Evolutionary conservation across 2,888 invertebrate species (phyloP).

Genomic region (Pheosia tremula): DNA sequence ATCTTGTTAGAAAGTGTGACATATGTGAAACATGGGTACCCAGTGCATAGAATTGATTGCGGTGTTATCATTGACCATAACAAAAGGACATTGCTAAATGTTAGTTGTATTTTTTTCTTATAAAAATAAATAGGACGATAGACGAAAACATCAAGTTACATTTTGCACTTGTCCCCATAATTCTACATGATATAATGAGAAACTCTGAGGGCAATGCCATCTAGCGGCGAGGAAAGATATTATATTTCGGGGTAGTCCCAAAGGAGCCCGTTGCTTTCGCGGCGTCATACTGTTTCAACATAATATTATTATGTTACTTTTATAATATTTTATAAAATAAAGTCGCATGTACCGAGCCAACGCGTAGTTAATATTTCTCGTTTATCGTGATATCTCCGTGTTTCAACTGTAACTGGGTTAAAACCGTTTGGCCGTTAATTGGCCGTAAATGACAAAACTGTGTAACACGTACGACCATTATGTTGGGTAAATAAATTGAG

Average conservation of each 20-base stretch:
- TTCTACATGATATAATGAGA: not conserved
- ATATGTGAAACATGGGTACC: no score
- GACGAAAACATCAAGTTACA: no score
- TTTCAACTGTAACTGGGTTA: slow-evolving; percentile 21
- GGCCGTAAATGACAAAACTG: slow-evolving; percentile 13
- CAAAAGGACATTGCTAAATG: no score
- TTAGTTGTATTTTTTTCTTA: no score
- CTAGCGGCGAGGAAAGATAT: not conserved
- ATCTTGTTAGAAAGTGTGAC: no score
- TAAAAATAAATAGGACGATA: no score
- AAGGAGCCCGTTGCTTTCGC: not conserved
- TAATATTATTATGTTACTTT: no score
- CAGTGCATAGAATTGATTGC: no score
- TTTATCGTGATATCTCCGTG: slow-evolving; percentile 6
- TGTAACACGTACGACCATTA: slow-evolving; percentile 9
- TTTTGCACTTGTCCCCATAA: no score
- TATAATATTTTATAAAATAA: not conserved
- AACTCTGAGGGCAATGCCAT: not conserved
- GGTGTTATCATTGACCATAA: no score
- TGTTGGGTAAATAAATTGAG: not conserved
- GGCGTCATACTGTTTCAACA: not conserved
- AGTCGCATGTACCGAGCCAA: no score
- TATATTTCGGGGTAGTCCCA: not conserved
- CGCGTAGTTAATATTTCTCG: not conserved
- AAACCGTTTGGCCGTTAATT: slow-evolving; percentile 30